Evolutionary conservation across 2,888 invertebrate genomes (phyloP).

Genomic region (Cephalotes varians): DNA sequence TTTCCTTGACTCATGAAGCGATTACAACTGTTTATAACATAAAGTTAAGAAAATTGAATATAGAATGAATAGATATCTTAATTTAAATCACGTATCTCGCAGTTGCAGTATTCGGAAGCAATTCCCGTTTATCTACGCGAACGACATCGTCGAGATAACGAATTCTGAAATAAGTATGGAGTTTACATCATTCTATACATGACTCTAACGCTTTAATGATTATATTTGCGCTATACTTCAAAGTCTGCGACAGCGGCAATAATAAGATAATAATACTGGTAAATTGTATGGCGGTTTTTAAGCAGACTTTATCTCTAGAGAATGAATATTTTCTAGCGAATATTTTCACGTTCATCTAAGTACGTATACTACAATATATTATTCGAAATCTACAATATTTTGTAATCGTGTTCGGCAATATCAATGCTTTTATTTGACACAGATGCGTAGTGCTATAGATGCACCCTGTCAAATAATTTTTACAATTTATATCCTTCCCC

Average conservation of each 20-base stretch:
- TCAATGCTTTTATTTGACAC: slow-evolving; percentile 55
- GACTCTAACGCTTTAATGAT: slow-evolving; percentile 66
- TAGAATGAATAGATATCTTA: not conserved
- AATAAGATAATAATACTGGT: slow-evolving; percentile 84
- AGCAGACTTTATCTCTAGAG: slow-evolving; percentile 77
- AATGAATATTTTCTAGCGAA: slow-evolving; percentile 59
- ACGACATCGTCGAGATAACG: slow-evolving; percentile 55
- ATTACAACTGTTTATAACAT: slow-evolving; percentile 2
- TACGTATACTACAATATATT: slow-evolving; percentile 73
- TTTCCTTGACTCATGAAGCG: not conserved
- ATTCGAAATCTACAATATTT: slow-evolving; percentile 65
- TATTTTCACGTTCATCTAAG: slow-evolving; percentile 69
- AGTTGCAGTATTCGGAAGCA: slow-evolving; percentile 8
- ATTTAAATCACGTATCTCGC: not conserved
- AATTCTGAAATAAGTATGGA: slow-evolving; percentile 54
- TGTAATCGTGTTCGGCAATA: slow-evolving; percentile 58
- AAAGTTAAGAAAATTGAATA: slow-evolving; percentile 5
- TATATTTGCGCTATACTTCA: slow-evolving; percentile 68
- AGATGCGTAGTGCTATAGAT: slow-evolving; percentile 50
- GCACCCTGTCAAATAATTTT: slow-evolving; percentile 52
- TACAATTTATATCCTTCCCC: slow-evolving; percentile 22
- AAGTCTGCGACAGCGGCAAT: slow-evolving; percentile 75
- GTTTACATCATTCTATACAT: slow-evolving; percentile 59
- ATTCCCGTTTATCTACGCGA: slow-evolving; percentile 53
- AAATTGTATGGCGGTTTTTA: slow-evolving; percentile 83